Conservation (phyloP, 1,140 invertebrate genomes). For the Drosophila subobscura region DNA sequence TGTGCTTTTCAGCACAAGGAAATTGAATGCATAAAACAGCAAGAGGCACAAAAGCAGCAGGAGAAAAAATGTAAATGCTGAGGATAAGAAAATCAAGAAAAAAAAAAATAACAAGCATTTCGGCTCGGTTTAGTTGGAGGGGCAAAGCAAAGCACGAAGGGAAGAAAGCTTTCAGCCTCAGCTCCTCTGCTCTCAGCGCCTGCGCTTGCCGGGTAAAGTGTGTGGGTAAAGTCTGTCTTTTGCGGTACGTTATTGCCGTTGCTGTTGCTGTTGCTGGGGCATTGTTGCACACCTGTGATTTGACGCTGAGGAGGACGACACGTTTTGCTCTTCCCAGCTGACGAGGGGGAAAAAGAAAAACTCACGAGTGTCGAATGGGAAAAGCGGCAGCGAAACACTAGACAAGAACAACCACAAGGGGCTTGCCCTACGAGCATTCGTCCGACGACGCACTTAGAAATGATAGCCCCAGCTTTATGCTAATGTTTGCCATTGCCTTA, state of each 20-base stretch:
- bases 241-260: slow-evolving; percentile 8
- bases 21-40: too few species aligned
- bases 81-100: not conserved
- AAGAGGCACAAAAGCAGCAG: too few species aligned
- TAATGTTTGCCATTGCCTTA: slow-evolving; percentile 72
- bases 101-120: slow-evolving; percentile 9
- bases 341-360: slow-evolving; percentile 38
- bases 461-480: slow-evolving; percentile 80
- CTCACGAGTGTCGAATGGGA: slow-evolving; percentile 23
- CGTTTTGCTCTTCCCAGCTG: slow-evolving; percentile 64
- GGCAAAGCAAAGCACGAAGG: slow-evolving; percentile 1
- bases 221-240: slow-evolving; percentile 2
- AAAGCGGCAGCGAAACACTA: slow-evolving; percentile 57
- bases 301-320: slow-evolving; percentile 43
- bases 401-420: slow-evolving; percentile 40
- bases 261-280: slow-evolving; percentile 46
- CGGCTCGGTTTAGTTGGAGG: not conserved
- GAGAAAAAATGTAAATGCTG: too few species aligned
- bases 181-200: slow-evolving; percentile 11
- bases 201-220: slow-evolving; percentile 20
- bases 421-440: slow-evolving; percentile 32
- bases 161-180: slow-evolving; percentile 27
- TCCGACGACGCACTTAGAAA: slow-evolving; percentile 66
- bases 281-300: slow-evolving; percentile 74
- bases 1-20: too few species aligned